Conservation (phyloP, 2,113 vertebrate genomes). For the Mesitornis unicolor region DNA sequence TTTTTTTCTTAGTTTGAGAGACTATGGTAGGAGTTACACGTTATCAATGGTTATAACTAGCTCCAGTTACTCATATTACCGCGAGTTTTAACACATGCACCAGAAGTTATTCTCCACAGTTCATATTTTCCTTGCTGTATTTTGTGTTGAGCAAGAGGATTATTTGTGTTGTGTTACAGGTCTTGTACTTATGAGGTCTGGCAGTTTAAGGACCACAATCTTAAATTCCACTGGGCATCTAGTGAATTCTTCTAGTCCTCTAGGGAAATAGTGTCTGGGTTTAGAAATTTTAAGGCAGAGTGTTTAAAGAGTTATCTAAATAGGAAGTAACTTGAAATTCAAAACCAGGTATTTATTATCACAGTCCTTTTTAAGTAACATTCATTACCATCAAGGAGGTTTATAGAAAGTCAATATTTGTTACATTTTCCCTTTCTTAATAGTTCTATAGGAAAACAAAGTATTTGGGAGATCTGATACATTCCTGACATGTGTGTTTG, state of each 20-base stretch:
- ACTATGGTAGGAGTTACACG: neutral
- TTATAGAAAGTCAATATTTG: neutral
- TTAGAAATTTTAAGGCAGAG: neutral
- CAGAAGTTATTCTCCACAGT: neutral
- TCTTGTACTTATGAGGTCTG: neutral
- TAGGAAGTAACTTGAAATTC: neutral
- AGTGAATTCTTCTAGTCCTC: neutral
- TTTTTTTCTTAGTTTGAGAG: neutral
- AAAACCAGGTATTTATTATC: neutral
- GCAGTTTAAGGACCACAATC: neutral
- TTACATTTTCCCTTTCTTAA: neutral
- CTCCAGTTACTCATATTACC: neutral
- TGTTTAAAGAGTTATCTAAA: neutral
- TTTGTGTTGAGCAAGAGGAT: neutral
- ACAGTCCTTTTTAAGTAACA: neutral
- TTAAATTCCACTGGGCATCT: neutral
- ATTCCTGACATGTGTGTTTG: neutral
- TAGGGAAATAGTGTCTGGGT: neutral
- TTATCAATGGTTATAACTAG: neutral
- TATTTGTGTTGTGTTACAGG: neutral
- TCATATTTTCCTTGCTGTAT: neutral
- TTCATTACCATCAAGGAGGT: neutral
- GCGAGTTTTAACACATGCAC: accelerated
- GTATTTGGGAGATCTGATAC: neutral
- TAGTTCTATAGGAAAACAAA: neutral